Evolutionary conservation across 2,113 vertebrate species (phyloP), one percentile per base, ranked within the genome.

Genomic region (Chlorodrepanis virens): DNA sequence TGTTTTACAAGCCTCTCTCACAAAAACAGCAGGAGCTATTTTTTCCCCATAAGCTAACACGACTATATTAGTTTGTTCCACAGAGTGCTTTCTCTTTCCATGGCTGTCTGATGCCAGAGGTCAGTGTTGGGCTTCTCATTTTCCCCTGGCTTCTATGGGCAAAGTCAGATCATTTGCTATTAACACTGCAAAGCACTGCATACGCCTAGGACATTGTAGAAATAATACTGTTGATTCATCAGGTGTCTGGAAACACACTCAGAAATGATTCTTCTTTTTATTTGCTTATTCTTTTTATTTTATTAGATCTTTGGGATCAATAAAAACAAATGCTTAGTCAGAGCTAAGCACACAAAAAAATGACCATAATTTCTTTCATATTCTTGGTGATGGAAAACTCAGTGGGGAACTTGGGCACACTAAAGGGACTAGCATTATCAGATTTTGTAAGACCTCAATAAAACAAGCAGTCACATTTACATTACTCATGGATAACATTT

Each of bases 321-420:
- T 96, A 93, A 95, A 96, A 96, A 23, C 24, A 83, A 95, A 95
- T 83, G 47, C 64, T 95, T 87, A 89, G 83, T 95, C 91, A 95
- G 87, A 96, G 27, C 68, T 83, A 83, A 93, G 54, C 44, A 81
- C 3, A 40, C 29, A 33, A 53, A 88, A 94, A 92, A 79, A 83
- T 24, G 8, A 21, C 65, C 45, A 12, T 57, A 0, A 31, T 90
- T 96, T 92, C 35, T 92, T 83, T 92, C 52, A 20, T 60, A 39
- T 92, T 93, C 40, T 88, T 53, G 42, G 25, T 56, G 47, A 88
- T 63, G 14, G 60, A 86, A 96, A 92, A 68, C 39, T 96, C 76
- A 69, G 6, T 63, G 57, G 72, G 47, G 40, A 89, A 57, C 33
- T 78, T 70, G n/a, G 42, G 59, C 2, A 5, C 39, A 74, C 67